phyloP scores from a whole-genome alignment of 1,140 invertebrate species.

The Lanistes nyassanus region DNA sequence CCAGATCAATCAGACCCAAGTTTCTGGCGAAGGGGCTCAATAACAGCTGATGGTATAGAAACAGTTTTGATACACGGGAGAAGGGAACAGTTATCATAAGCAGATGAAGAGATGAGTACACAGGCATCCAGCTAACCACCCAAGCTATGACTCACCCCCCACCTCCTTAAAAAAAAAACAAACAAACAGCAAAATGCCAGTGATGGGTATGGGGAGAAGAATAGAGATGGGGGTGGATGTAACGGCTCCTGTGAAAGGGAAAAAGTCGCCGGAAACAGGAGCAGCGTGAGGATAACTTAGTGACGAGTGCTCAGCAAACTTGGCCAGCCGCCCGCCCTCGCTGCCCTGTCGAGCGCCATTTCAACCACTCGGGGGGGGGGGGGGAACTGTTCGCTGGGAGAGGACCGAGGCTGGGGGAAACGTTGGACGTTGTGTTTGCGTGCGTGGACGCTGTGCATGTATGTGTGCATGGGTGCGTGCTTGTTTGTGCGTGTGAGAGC shows the following conservation, averaged over 20 bases:
- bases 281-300: not conserved
- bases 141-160: no score
- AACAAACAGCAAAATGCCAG: not conserved
- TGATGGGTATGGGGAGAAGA: not conserved
- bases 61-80: no score
- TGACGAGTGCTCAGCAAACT: not conserved
- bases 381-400: not conserved
- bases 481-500: not conserved
- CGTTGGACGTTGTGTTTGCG: not conserved
- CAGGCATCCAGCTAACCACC: no score
- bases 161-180: not conserved
- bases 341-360: no score
- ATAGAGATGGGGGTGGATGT: not conserved
- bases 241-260: not conserved
- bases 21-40: no score
- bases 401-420: not conserved
- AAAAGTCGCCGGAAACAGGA: not conserved
- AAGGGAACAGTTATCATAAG: no score
- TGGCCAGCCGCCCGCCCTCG: not conserved
- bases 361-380: no score
- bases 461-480: constrained; percentile 2
- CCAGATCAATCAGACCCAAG: no score
- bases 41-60: no score
- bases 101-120: no score
- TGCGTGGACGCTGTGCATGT: not conserved